phyloP scores from a whole-genome alignment of 2,797 vertebrate species.

The Buceros bicornis region DNA sequence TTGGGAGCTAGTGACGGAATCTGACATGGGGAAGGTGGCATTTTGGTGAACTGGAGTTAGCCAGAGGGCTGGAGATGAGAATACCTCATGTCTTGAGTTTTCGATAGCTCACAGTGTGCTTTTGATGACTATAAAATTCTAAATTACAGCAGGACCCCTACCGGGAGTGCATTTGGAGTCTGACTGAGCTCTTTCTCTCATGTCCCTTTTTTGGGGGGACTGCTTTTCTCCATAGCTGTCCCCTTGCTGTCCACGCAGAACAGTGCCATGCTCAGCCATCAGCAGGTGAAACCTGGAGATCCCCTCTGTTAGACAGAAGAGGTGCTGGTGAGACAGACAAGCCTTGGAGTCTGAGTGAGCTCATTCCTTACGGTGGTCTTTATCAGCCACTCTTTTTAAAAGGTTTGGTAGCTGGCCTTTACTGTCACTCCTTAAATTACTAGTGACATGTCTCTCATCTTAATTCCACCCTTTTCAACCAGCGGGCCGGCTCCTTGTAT shows the following conservation, averaged over 20 bases:
- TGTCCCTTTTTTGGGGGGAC: neutral
- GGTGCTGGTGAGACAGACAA: neutral
- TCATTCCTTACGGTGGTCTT: neutral
- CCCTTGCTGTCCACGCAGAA: neutral
- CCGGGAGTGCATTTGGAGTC: neutral
- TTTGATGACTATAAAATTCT: neutral
- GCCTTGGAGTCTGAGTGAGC: neutral
- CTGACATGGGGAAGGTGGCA: neutral
- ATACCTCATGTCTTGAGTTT: neutral
- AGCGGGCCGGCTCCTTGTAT: neutral
- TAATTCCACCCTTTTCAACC: neutral
- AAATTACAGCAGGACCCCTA: neutral
- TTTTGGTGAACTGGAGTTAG: neutral
- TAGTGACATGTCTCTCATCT: neutral
- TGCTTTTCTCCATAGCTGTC: neutral
- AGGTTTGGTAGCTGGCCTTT: neutral
- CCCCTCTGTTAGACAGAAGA: neutral
- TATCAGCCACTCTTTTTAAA: neutral
- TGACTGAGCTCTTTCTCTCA: neutral
- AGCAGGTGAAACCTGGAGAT: neutral
- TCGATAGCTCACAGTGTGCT: neutral
- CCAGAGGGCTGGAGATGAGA: neutral
- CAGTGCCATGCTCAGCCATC: neutral
- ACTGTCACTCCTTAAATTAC: neutral
- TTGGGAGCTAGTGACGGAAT: neutral